Conservation (phyloP, 2,113 vertebrate species). For the Pachyramphus minor region DNA sequence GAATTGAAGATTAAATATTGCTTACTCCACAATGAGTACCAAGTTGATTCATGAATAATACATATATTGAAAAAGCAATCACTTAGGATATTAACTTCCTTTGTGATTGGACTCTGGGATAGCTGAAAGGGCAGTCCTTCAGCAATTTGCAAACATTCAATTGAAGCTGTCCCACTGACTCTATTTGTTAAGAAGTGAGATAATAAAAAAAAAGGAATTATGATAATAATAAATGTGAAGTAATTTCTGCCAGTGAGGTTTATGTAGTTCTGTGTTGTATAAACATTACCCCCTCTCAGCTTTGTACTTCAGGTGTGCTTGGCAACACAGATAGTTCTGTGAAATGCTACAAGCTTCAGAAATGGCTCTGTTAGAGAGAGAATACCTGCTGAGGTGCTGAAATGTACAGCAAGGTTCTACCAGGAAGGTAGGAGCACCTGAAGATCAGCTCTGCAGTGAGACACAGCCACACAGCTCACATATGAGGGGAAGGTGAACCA, state of each 20-base stretch:
- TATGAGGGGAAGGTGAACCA: neutral
- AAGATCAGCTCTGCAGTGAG: neutral
- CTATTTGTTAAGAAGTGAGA: neutral
- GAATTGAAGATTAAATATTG: neutral
- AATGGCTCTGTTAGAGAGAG: neutral
- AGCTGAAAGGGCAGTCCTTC: neutral
- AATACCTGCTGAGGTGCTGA: neutral
- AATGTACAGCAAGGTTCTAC: neutral
- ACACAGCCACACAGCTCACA: neutral
- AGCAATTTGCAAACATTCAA: neutral
- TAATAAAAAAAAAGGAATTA: neutral
- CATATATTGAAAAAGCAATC: neutral
- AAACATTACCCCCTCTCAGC: neutral
- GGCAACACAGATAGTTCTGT: neutral
- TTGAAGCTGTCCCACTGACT: neutral
- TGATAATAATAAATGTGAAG: neutral
- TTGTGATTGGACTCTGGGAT: neutral
- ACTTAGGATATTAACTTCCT: neutral
- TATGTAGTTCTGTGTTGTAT: neutral
- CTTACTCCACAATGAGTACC: neutral
- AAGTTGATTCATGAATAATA: neutral
- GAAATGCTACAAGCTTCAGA: neutral
- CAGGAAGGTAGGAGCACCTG: neutral
- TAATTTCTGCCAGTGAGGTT: neutral
- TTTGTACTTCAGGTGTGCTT: neutral